Evolutionary conservation across 2,113 vertebrate genomes (phyloP).

Genomic region (Sorex fumeus): DNA sequence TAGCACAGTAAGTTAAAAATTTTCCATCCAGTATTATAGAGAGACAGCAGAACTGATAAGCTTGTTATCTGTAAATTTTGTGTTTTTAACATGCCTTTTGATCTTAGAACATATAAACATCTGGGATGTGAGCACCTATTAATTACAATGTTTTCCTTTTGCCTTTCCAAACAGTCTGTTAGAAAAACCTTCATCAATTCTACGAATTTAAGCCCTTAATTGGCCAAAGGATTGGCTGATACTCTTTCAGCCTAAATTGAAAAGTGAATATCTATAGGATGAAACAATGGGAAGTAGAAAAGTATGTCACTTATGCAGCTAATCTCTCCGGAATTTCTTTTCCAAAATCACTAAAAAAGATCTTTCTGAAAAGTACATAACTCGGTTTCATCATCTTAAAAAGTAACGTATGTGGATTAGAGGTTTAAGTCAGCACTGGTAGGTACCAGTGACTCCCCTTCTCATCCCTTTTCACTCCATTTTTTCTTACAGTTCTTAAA

Average conservation of each 20-base stretch:
- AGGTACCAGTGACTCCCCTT: neutral
- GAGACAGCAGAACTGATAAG: neutral
- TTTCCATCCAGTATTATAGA: no score
- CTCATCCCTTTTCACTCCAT: neutral
- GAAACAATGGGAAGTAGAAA: neutral
- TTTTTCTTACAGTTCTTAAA: neutral
- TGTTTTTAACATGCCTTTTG: constrained; percentile 70
- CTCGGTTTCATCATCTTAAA: neutral
- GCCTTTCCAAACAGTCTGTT: constrained; percentile 60
- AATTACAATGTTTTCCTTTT: constrained; percentile 68
- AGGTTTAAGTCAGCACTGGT: neutral
- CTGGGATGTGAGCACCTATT: constrained; percentile 66
- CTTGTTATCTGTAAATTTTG: constrained; percentile 1
- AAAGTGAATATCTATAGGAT: constrained; percentile 6
- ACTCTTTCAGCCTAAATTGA: constrained; percentile 34
- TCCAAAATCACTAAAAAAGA: neutral
- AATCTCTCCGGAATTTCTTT: neutral
- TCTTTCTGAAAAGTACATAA: neutral
- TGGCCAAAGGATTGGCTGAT: constrained; percentile 66
- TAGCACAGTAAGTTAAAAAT: no score
- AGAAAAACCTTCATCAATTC: constrained; percentile 63
- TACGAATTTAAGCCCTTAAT: constrained; percentile 64
- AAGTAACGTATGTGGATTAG: neutral
- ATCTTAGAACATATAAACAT: constrained; percentile 54
- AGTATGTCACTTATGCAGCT: neutral